Base-by-base conservation (phyloP, 2,113 vertebrate species). In the Piprites chloris region DNA sequence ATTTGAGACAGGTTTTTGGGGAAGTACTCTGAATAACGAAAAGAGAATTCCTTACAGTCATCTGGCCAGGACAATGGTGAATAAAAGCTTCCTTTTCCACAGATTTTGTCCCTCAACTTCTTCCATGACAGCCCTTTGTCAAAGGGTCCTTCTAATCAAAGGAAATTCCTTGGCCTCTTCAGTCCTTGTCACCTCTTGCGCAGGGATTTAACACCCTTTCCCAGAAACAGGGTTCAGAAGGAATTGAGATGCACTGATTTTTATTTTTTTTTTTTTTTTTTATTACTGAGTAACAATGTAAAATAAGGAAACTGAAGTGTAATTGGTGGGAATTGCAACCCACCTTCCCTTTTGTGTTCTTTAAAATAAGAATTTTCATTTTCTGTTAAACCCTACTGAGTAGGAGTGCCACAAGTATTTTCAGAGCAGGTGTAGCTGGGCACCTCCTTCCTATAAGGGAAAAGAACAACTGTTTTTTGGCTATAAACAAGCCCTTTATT, bases 161-260 rank as follows among this genome's bases (percentile, higher is more conserved):
- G 27, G 22, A 85, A 72, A 0, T 3, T 35, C 11, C 44, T 37
- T 46, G 26, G 3, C 15, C 4, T 59, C 26, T 71, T 37, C 9
- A 20, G 5, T 32, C 7, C 14, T 80, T 66, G 7, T 30, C 19
- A 33, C 4, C 13, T 82, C 12, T 32, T 68, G 9, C 2, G 9
- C 0, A 0, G 12, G 8, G 4, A 49, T 33, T 53, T n/a, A 78
- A 2, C 4, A 63, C 3, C 7, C 8, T 35, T 12, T 62, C 5
- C 4, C 11, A 37, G 19, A 50, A 81, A 27, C 2, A 67, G 10
- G 5, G 5, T 15, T 18, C 5, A 44, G 33, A 49, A 83, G 3
- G 16, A 68, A 26, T 6, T 55, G 30, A 68, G 14, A 6, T 23
- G 22, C 3, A 3, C 2, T 44, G 26, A 22, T 26, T 2, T n/a